Evolutionary conservation across 2,797 vertebrate genomes (phyloP), one percentile per base, ranked within the genome.

Genomic region (Poecilia wingei): DNA sequence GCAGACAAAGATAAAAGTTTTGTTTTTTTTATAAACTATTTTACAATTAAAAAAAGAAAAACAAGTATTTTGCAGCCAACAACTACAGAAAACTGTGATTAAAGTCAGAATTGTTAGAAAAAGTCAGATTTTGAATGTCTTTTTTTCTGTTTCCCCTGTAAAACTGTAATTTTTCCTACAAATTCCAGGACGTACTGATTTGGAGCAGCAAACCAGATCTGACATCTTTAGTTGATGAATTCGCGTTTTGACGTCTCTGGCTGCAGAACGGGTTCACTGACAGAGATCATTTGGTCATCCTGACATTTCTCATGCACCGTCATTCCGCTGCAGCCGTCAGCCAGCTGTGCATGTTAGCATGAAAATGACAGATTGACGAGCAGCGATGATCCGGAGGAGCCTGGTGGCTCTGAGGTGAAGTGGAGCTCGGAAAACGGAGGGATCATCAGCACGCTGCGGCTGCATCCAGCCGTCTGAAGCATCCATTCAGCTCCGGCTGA

Each of bases 381-480:
- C 3, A 31, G 73, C 76, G 83, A 86, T 82, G 79, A 87, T 73
- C 84, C 1, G 0, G 82, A 45, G 84, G 75, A 12, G 64, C 79
- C 76, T 66, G 33, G 81, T 6, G 76, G 72, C 84, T 79, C 79
- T 25, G 84, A 83, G 82, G 75, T 84, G 80, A 80, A 74, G 70
- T 39, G 76, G 74, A 74, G 87, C 86, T 82, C 33, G 0, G 28
- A 71, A 59, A 79, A 59, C 0, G 22, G 36, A 36, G 57, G 86
- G 75, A 69, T 91, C 61, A 82, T 91, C 78, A 88, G 72, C 76
- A 87, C 82, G 79, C 84, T 31, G 80, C 3, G 6, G 31, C 79
- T 61, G 51, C 20, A 9, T 3, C 45, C 47, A 8, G 70, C 20
- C 18, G 71, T 51, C 85, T 47, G 84, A 39, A 53, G 75, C 47